Percentiles rank a stretch among this genome's conserved stretches.
These are phyloP conservation scores for Falco peregrinus DNA, from an alignment of 2,797 vertebrate species.

Conservation along the genomic window DNA sequence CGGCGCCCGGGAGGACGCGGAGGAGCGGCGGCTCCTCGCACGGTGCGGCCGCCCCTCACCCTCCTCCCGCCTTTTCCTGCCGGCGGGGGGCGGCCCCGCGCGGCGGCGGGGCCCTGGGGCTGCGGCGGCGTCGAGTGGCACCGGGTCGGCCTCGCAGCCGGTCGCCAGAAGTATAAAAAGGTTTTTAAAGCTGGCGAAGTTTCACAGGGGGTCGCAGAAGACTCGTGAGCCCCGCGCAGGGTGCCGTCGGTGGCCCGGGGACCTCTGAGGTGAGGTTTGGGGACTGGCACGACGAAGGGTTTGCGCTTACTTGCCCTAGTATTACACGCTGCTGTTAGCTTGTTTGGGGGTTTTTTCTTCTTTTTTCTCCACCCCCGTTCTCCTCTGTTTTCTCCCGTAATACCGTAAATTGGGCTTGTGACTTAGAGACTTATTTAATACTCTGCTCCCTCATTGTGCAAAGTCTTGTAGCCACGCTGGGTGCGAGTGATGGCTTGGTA, in stretches of 20 bases:
- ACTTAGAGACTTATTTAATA: rapidly evolving
- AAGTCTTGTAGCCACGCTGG: rapidly evolving
- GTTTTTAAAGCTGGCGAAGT: rapidly evolving
- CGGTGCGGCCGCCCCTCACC: too few relatives aligned
- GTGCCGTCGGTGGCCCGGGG: rapidly evolving
- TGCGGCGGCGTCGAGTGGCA: rapidly evolving
- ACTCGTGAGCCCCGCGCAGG: rapidly evolving
- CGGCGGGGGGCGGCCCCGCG: rapidly evolving
- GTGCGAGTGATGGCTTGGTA: rapidly evolving
- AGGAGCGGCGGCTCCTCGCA: neutral
- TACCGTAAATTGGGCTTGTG: rapidly evolving
- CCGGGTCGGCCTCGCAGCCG: rapidly evolving
- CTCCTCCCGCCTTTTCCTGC: rapidly evolving
- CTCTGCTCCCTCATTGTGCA: rapidly evolving
- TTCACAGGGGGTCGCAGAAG: rapidly evolving
- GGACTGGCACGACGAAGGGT: rapidly evolving
- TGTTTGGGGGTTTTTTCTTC: neutral
- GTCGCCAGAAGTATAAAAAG: rapidly evolving
- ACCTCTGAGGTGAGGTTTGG: rapidly evolving
- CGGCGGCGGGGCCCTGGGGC: rapidly evolving
- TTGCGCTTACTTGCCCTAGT: rapidly evolving
- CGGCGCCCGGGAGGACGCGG: too few relatives aligned
- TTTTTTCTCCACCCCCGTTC: too few relatives aligned
- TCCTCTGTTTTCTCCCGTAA: too few relatives aligned
- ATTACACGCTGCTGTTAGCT: rapidly evolving